phyloP scores from a whole-genome alignment of 2,113 vertebrate genomes.

The Halichoeres trimaculatus region DNA sequence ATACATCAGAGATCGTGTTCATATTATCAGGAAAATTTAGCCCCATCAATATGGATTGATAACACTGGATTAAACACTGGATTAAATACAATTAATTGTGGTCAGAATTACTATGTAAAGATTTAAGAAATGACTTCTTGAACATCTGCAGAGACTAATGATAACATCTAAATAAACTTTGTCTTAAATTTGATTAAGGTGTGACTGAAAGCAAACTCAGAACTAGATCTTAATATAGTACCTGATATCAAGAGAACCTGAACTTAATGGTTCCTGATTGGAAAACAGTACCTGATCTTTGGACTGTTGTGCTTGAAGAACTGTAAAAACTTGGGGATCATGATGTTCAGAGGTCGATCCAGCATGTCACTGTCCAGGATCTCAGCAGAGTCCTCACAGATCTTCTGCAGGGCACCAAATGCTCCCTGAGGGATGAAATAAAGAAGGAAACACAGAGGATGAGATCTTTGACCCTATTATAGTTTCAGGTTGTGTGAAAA shows the following conservation, averaged over 20 bases:
- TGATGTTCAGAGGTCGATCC: conserved; percentile 96
- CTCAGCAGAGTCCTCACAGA: conserved; percentile 98
- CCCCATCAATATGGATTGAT: no score
- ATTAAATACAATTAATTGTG: no score
- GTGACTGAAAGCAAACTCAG: no score
- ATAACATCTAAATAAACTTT: no score
- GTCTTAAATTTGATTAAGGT: no score
- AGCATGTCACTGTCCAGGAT: conserved; percentile 97
- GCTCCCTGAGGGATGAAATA: conserved; percentile 84
- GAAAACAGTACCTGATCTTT: conserved; percentile 91
- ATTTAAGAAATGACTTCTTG: no score
- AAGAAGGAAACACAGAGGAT: background rate
- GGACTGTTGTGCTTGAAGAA: conserved; percentile 98
- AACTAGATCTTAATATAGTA: no score
- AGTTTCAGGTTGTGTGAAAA: background rate
- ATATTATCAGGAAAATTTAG: background rate
- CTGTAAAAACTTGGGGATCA: conserved; percentile 98
- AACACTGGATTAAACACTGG: no score
- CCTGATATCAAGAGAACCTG: no score
- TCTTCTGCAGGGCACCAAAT: conserved; percentile 97
- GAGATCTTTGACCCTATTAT: background rate
- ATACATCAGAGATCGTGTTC: background rate
- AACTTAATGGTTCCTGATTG: no score
- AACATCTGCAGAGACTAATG: no score
- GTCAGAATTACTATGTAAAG: no score